Base-by-base conservation (phyloP, 2,888 invertebrate species). In the Andrena fulva region DNA sequence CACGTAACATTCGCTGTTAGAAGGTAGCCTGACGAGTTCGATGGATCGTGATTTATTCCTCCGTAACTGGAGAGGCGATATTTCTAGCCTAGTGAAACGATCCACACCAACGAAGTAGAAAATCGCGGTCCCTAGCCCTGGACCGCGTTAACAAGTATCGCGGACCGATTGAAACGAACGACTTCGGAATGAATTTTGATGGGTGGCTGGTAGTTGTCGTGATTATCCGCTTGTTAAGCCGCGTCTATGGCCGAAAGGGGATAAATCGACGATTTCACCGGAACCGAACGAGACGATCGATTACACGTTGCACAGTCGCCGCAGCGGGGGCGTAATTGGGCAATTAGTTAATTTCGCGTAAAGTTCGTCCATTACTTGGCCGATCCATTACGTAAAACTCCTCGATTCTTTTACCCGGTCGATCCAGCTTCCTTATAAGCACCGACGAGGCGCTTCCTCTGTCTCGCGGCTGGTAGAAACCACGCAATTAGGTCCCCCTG, bases 311-410 rank as follows among this genome's bases (percentile, higher is more conserved):
- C 63, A 84, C 84, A 82, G 85, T 85, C 80, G 56, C 71, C 81
- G 24, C 68, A 71, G 78, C 86, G 80, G 79, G 78, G 88, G 83
- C 85, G 87, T 91, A 91, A 91, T 91, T 91, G 90, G 86, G 84
- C 90, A 88, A 90, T 91, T 89, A 89, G 87, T 91, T 90, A 91
- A 91, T 89, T 91, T 90, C 88, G 87, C 90, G 86, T 90, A 86
- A 89, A 90, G 86, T 88, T 87, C 82, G 75, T 76, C 79, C 52
- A 76, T 82, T 82, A 75, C 77, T 74, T 72, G 5, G 27, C 27
- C 31, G 84, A 76, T 80, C 74, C 75, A 69, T 86, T 86, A 79
- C 86, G 64, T 66, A 63, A 79, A 77, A 52, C 54, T 42, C 59
- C 42, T 62, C 48, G 59, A 69, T 10, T 60, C 42, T 42, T 66